Percentiles rank a stretch among this genome's conserved stretches.
Evolutionary conservation across 2,888 invertebrate genomes (phyloP).

Genomic region (Prenolepis imparis): DNA sequence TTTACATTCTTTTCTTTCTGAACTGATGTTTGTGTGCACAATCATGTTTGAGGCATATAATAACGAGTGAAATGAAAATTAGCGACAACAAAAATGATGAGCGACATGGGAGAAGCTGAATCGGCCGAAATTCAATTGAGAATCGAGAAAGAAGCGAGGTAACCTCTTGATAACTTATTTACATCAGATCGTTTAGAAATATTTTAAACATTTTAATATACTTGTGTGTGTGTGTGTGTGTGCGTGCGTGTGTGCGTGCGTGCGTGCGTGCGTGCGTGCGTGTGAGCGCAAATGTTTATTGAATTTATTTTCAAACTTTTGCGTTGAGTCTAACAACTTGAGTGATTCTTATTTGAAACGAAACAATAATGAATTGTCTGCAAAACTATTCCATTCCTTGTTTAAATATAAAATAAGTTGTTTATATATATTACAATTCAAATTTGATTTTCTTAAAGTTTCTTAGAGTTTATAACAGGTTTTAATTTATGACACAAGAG

Average conservation of each 20-base stretch:
- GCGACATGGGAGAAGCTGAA: slow-evolving; percentile 77
- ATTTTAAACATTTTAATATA: not conserved
- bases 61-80: not conserved
- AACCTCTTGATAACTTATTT: slow-evolving; percentile 58
- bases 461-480: not conserved
- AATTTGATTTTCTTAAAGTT: not conserved
- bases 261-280: not conserved
- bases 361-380: not conserved
- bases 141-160: slow-evolving; percentile 67
- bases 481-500: too few species aligned
- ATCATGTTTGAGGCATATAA: not conserved
- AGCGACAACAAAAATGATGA: slow-evolving; percentile 77
- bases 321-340: not conserved
- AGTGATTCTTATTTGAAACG: not conserved
- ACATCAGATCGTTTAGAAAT: not conserved
- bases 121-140: slow-evolving; percentile 71
- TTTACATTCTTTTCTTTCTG: not conserved
- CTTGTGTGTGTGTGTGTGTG: not conserved
- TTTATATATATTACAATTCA: not conserved
- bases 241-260: not conserved
- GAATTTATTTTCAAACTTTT: not conserved
- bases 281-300: not conserved
- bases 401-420: not conserved
- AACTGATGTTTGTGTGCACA: not conserved
- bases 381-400: too few species aligned